Evolutionary conservation across 2,113 vertebrate species (phyloP).

Genomic region (Leuciscus idus): DNA sequence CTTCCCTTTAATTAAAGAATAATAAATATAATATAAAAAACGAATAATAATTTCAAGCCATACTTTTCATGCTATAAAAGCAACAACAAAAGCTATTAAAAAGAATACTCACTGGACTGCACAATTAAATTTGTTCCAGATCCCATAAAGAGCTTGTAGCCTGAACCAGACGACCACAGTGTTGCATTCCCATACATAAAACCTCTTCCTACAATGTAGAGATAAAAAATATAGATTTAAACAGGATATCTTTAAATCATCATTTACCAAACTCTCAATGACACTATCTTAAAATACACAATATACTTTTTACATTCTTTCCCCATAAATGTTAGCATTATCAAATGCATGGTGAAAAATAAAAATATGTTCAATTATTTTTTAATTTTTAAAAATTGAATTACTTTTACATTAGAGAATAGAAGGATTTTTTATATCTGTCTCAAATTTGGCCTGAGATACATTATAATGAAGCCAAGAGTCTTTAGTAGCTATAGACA

Average conservation of each 20-base stretch:
- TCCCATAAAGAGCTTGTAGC: constrained; percentile 45
- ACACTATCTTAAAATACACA: not conserved
- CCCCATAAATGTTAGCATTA: not conserved
- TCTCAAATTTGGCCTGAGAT: not conserved
- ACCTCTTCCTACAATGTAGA: not conserved
- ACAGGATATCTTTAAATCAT: not conserved
- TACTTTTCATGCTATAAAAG: not conserved
- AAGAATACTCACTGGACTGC: constrained; percentile 46
- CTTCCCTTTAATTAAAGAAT: not conserved
- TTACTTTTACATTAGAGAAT: too few species aligned
- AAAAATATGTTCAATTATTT: too few species aligned
- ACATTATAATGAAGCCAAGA: not conserved
- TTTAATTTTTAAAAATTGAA: accelerated
- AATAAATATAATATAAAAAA: not conserved
- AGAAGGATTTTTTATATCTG: too few species aligned
- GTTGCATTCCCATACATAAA: constrained; percentile 37
- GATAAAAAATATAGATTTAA: not conserved
- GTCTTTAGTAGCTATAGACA: not conserved
- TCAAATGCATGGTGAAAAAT: not conserved
- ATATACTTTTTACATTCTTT: not conserved
- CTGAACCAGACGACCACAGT: constrained; percentile 43
- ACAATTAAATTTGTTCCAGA: constrained; percentile 47
- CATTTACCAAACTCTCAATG: not conserved
- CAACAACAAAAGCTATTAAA: not conserved
- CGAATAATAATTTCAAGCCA: not conserved